phyloP scores from a whole-genome alignment of 2,888 invertebrate species.

The Spodoptera littoralis region DNA sequence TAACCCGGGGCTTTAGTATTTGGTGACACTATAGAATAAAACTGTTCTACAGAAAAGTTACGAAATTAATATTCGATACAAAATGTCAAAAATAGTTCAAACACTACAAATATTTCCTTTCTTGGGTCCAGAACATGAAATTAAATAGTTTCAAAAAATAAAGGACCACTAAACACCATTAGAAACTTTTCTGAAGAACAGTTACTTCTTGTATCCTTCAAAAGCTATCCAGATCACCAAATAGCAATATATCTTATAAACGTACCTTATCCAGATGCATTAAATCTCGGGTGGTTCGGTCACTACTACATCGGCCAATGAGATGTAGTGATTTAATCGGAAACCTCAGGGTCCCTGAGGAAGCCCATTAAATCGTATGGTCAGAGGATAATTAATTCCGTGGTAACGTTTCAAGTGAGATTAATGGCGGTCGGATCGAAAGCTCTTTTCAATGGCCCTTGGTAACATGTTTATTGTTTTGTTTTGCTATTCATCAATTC shows the following conservation, averaged over 20 bases:
- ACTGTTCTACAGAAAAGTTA: constrained; percentile 29
- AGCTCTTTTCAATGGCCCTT: constrained; percentile 79
- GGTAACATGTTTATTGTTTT: constrained; percentile 76
- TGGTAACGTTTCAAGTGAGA: constrained; percentile 85
- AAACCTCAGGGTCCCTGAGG: constrained; percentile 85
- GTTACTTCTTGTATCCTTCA: no score
- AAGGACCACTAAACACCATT: no score
- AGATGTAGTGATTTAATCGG: constrained; percentile 89
- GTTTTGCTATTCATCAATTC: constrained; percentile 59
- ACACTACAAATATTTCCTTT: background rate
- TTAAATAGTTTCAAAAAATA: no score
- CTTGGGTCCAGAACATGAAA: background rate
- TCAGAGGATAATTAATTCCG: constrained; percentile 89
- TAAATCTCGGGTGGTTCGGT: constrained; percentile 68
- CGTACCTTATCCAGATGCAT: constrained; percentile 50
- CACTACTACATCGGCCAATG: constrained; percentile 87
- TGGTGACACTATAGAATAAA: no score
- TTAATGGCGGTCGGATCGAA: constrained; percentile 79
- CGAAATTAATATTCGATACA: background rate
- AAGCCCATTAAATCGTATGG: constrained; percentile 89
- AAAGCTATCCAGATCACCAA: no score
- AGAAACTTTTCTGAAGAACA: no score
- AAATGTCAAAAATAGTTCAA: no score
- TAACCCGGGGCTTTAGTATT: no score
- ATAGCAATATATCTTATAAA: constrained; percentile 33